Conservation (phyloP, 2,797 vertebrate species). For the Naso thynnoides region DNA sequence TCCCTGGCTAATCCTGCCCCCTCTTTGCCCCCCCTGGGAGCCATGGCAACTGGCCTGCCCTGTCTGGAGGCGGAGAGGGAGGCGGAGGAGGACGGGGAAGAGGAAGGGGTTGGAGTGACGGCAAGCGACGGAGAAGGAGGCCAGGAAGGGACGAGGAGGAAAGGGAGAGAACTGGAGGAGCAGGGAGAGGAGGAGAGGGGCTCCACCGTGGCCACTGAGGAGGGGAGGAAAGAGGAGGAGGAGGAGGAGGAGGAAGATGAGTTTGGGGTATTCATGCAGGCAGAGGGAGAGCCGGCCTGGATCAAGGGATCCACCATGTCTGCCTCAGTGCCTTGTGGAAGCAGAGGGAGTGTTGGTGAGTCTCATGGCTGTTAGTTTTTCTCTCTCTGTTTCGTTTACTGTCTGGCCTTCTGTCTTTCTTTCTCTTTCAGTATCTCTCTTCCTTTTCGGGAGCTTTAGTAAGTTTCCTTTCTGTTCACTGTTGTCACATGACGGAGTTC, state of each 20-base stretch:
- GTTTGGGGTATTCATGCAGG: slow-evolving; percentile 86
- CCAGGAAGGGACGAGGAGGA: slow-evolving; percentile 32
- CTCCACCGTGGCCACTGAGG: slow-evolving; percentile 71
- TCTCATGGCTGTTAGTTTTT: slow-evolving; percentile 38
- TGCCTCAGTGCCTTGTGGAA: slow-evolving; percentile 78
- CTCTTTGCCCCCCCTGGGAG: slow-evolving; percentile 60
- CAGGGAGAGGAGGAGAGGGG: slow-evolving; percentile 50
- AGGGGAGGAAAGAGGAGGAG: slow-evolving; percentile 43
- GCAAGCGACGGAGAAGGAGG: slow-evolving; percentile 24
- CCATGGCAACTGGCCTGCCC: slow-evolving; percentile 77
- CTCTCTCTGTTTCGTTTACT: neutral
- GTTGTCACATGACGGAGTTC: neutral
- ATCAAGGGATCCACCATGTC: slow-evolving; percentile 66
- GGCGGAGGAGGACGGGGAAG: slow-evolving; percentile 29
- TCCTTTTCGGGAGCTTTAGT: neutral
- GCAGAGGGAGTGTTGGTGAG: slow-evolving; percentile 77
- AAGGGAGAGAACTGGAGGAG: slow-evolving; percentile 49
- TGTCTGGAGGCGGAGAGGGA: slow-evolving; percentile 54
- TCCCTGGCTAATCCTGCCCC: slow-evolving; percentile 76
- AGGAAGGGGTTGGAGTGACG: slow-evolving; percentile 18
- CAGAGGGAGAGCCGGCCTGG: slow-evolving; percentile 76
- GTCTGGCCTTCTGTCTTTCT: neutral
- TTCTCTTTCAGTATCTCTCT: neutral
- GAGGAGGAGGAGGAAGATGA: slow-evolving; percentile 76
- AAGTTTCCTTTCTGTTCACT: slow-evolving; percentile 16